These are phyloP conservation scores for Cataglyphis cursor DNA, from an alignment of 2,888 invertebrate genomes.

Conservation along the genomic window DNA sequence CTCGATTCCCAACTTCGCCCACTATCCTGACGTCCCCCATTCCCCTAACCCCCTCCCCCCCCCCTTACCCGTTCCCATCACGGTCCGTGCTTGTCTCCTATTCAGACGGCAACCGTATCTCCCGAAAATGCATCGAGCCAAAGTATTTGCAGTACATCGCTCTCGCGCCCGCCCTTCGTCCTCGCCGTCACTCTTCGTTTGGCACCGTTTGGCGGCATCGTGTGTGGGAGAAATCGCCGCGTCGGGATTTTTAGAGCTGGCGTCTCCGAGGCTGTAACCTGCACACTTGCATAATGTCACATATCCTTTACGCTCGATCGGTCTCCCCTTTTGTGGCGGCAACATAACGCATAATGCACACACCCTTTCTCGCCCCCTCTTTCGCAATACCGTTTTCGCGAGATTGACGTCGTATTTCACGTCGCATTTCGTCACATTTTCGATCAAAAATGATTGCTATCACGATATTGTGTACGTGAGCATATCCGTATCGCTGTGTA, in stretches of 20 bases:
- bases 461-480: not conserved
- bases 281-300: constrained; percentile 51
- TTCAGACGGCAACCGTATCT: constrained; percentile 66
- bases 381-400: not conserved
- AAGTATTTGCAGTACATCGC: constrained; percentile 70
- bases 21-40: constrained; percentile 47
- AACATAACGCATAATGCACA: constrained; percentile 41
- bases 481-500: constrained; percentile 11
- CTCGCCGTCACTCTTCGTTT: constrained; percentile 43
- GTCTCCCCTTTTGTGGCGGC: constrained; percentile 30
- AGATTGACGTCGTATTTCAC: constrained; percentile 37
- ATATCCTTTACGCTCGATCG: constrained; percentile 48
- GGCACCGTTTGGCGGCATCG: constrained; percentile 19
- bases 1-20: constrained; percentile 71
- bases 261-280: not conserved
- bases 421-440: not conserved
- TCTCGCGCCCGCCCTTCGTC: constrained; percentile 24
- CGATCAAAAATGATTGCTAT: constrained; percentile 36
- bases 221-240: constrained; percentile 51
- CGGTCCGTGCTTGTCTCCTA: constrained; percentile 50
- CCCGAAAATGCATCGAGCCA: constrained; percentile 67
- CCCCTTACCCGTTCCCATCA: not conserved
- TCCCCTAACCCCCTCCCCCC: not conserved
- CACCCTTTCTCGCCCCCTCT: constrained; percentile 25
- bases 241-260: constrained; percentile 24